Conservation (phyloP, 2,797 vertebrate genomes). For the Helarctos malayanus region DNA sequence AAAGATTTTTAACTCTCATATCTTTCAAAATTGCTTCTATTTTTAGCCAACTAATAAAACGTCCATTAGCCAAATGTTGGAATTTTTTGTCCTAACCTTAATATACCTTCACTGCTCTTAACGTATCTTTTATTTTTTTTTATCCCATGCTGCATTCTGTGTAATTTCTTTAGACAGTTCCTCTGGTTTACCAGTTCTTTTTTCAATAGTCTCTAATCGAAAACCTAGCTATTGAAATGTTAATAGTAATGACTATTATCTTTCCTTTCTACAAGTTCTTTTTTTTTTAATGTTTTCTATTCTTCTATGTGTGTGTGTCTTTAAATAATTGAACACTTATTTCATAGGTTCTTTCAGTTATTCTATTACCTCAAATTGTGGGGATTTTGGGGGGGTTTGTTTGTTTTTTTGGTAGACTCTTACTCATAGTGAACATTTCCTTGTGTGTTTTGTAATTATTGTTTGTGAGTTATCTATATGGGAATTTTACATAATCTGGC, state of each 20-base stretch:
- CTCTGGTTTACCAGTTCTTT: not conserved
- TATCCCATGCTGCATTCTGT: not conserved
- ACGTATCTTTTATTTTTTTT: not conserved
- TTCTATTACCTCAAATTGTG: not conserved
- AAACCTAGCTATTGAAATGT: not conserved
- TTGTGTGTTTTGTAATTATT: slow-evolving; percentile 25
- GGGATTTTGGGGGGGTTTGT: not conserved
- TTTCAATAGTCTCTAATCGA: not conserved
- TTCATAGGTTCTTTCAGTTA: not conserved
- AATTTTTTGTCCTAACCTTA: slow-evolving; percentile 17
- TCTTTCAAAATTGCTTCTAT: slow-evolving; percentile 10
- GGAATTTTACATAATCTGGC: not conserved
- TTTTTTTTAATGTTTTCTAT: not conserved
- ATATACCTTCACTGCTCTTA: not conserved
- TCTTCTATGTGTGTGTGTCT: not conserved
- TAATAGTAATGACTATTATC: not conserved
- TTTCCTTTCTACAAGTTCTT: slow-evolving; percentile 27
- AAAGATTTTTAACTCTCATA: not conserved
- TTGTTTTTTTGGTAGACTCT: not conserved
- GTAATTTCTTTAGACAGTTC: not conserved
- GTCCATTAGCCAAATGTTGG: not conserved
- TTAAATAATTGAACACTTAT: slow-evolving; percentile 40
- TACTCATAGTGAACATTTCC: not conserved
- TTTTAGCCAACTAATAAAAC: not conserved
- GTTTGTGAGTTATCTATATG: not conserved